Evolutionary conservation across 2,888 invertebrate species (phyloP), one percentile per base, ranked within the genome.

Genomic region (Papilio protenor): DNA sequence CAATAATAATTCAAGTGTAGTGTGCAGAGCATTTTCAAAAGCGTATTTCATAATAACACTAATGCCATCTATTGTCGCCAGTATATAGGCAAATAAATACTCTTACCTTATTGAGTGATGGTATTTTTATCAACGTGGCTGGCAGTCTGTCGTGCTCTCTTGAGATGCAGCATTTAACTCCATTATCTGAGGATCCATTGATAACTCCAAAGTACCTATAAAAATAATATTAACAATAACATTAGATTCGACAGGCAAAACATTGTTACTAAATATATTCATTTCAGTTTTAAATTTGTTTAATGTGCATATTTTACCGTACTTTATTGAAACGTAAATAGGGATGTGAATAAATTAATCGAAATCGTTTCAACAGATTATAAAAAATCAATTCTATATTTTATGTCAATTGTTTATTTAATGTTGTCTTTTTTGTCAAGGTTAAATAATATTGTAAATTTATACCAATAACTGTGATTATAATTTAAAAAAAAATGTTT

Each of bases 101-200:
- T 33, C 49, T n/a, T 73, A 79, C 79, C 75, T 66, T 61, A 11
- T 12, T 72, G 18, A 81, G 55, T 64, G 72, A 40, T 40, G 76
- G 61, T 40, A 81, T 16, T 59, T 49, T 76, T 12, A 81, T 76
- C 61, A 78, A 49, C 12, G 78, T 79, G 55, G 64, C 81, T 10
- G 81, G 77, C 16, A 81, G 61, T 70, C 49, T 66, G 23, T 81
- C 75, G 21, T 66, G 73, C 4, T n/a, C 73, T 33, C 81, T 78
- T 8, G 78, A 77, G 1, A 75, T 66, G 55, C 81, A 78, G 52
- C 69, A 70, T 11, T 74, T 52, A 52, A 66, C 10, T 21, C 72
- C 73, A 27, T n/a, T 45, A 66, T 72, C 75, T 33, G 16, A 12
- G 11, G 10, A 21, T n/a, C 33, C 21, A 45, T n/a, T 59, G 27